Conservation (phyloP, 2,797 vertebrate species). For the Liasis olivaceus region DNA sequence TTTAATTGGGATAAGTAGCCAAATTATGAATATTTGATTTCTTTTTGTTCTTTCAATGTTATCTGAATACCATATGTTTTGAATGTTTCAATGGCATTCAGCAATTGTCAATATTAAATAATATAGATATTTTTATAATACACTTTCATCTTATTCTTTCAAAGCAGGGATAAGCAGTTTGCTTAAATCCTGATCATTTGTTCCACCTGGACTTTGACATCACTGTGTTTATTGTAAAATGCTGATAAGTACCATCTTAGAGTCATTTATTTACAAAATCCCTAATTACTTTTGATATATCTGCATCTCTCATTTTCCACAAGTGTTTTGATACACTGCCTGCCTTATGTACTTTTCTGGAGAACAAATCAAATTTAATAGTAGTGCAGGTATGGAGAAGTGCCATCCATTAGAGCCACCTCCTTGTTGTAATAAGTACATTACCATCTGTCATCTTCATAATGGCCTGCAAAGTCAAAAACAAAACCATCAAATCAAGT, state of each 20-base stretch:
- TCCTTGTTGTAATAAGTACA: constrained; percentile 59
- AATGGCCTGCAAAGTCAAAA: constrained; percentile 44
- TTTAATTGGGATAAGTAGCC: background rate
- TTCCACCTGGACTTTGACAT: constrained; percentile 27
- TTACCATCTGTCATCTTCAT: constrained; percentile 55
- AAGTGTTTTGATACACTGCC: constrained; percentile 45
- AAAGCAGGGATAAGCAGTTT: background rate
- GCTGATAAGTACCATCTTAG: constrained; percentile 35
- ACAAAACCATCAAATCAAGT: constrained; percentile 21
- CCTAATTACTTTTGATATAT: constrained; percentile 40
- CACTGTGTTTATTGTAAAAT: constrained; percentile 26
- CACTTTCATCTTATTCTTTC: background rate
- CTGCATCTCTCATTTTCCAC: constrained; percentile 37
- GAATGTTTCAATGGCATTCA: background rate
- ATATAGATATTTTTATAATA: constrained; percentile 4
- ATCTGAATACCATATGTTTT: background rate
- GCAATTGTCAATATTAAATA: background rate
- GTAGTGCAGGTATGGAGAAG: constrained; percentile 41
- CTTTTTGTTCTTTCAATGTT: background rate
- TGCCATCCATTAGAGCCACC: constrained; percentile 61
- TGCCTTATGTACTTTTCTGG: constrained; percentile 46
- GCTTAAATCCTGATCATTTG: constrained; percentile 15
- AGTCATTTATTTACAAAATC: constrained; percentile 45
- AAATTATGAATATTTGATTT: too few relatives aligned
- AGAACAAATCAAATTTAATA: constrained; percentile 61